Evolutionary conservation across 2,113 vertebrate species (phyloP).

Genomic region (Xiphorhynchus elegans): DNA sequence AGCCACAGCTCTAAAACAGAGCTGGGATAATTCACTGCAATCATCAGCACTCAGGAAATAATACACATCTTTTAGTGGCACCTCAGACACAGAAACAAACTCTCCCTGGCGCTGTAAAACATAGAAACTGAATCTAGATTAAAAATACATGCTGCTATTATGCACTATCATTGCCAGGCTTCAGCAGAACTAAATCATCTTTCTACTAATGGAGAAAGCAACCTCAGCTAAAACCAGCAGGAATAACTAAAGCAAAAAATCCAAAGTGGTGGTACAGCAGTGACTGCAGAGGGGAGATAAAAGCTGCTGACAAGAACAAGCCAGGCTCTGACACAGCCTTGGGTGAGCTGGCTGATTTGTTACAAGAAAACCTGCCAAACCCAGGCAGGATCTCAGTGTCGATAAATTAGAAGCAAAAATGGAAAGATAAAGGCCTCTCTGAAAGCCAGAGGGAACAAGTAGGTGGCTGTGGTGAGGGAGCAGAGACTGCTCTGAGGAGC

Average conservation of each 20-base stretch:
- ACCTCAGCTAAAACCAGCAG: background rate
- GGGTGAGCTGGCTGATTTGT: background rate
- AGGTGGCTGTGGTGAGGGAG: background rate
- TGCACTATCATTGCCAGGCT: background rate
- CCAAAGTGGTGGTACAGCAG: background rate
- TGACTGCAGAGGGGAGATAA: background rate
- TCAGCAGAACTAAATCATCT: conserved; percentile 23
- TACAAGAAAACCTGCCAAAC: conserved; percentile 27
- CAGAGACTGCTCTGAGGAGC: background rate
- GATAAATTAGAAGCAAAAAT: conserved; percentile 16
- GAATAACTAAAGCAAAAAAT: background rate
- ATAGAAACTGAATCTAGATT: conserved; percentile 42
- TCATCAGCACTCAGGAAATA: conserved; percentile 50
- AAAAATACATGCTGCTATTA: conserved; percentile 28
- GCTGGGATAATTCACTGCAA: conserved; percentile 18
- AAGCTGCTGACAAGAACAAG: conserved; percentile 13
- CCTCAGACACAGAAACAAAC: conserved; percentile 48
- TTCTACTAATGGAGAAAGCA: background rate
- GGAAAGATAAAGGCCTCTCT: background rate
- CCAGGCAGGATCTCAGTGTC: background rate
- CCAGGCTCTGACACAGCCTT: conserved; percentile 12
- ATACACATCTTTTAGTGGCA: conserved; percentile 52
- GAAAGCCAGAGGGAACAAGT: background rate
- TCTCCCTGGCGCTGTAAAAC: conserved; percentile 26
- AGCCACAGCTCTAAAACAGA: conserved; percentile 23